These are phyloP conservation scores for Lepidurus packardi DNA, from an alignment of 1,140 invertebrate species.

Conservation along the genomic window DNA sequence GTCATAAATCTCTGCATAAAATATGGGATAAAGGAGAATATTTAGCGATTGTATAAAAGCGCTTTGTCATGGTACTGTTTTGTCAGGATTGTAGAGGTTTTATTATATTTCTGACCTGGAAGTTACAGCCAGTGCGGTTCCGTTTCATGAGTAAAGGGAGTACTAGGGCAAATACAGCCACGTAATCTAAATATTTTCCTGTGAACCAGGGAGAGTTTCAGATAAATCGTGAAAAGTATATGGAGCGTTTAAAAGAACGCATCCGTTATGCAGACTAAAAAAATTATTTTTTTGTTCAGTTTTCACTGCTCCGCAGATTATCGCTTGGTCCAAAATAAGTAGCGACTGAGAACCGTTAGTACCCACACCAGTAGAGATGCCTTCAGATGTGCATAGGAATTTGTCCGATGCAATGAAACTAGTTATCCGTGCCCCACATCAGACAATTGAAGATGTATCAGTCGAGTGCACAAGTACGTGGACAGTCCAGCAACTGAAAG, in stretches of 20 bases:
- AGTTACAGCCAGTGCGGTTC: not conserved
- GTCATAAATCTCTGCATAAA: too few relatives aligned
- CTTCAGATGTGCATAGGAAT: not conserved
- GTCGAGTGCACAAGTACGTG: not conserved
- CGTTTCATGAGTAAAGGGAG: not conserved
- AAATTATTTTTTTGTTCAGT: not conserved
- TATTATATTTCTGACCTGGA: not conserved
- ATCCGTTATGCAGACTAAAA: not conserved
- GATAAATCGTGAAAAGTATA: not conserved
- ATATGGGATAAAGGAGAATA: too few relatives aligned
- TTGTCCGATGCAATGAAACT: not conserved
- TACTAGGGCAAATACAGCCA: not conserved
- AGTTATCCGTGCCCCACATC: conserved; percentile 1
- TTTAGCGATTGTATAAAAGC: too few relatives aligned
- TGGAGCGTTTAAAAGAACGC: not conserved
- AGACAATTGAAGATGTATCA: not conserved
- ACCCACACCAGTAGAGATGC: not conserved
- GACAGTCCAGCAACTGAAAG: not conserved
- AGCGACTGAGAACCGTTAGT: not conserved
- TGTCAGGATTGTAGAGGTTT: too few relatives aligned
- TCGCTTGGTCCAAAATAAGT: too few relatives aligned
- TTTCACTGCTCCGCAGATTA: not conserved
- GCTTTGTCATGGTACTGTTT: too few relatives aligned
- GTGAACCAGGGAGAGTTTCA: not conserved
- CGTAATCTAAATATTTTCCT: not conserved